phyloP scores from a whole-genome alignment of 2,888 invertebrate species.

The Phyllotreta cruciferae region DNA sequence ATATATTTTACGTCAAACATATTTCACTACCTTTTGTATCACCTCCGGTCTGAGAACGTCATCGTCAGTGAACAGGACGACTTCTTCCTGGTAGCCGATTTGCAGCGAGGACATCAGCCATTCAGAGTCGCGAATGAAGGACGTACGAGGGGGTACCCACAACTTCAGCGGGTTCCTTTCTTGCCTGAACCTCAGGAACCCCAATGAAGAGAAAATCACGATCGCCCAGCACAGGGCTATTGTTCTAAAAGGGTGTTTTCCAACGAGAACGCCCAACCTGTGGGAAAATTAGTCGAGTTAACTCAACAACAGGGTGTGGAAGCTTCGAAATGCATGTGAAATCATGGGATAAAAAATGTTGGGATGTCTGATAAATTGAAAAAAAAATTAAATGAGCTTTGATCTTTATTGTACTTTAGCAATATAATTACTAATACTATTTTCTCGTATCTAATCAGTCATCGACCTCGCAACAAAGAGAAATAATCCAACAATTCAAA shows the following conservation, averaged over 20 bases:
- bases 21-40: constrained; percentile 63
- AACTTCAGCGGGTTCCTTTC: constrained; percentile 78
- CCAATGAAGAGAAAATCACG: constrained; percentile 67
- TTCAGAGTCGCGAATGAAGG: constrained; percentile 73
- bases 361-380: no score
- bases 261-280: constrained; percentile 70
- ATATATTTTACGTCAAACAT: no score
- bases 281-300: no score
- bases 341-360: no score
- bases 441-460: no score
- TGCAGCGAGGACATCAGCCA: constrained; percentile 75
- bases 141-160: constrained; percentile 78
- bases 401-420: not conserved
- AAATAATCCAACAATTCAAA: no score
- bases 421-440: no score
- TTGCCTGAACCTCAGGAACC: constrained; percentile 71
- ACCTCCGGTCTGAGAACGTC: constrained; percentile 71
- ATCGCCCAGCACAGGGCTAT: constrained; percentile 65
- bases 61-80: constrained; percentile 69
- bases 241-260: constrained; percentile 67
- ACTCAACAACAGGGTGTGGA: no score
- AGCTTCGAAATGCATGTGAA: no score
- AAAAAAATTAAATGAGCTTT: constrained; percentile 3
- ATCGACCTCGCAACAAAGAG: no score
- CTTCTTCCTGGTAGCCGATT: constrained; percentile 69